These are phyloP conservation scores for Apoda limacodes DNA, from an alignment of 2,888 invertebrate genomes.

Conservation along the genomic window DNA sequence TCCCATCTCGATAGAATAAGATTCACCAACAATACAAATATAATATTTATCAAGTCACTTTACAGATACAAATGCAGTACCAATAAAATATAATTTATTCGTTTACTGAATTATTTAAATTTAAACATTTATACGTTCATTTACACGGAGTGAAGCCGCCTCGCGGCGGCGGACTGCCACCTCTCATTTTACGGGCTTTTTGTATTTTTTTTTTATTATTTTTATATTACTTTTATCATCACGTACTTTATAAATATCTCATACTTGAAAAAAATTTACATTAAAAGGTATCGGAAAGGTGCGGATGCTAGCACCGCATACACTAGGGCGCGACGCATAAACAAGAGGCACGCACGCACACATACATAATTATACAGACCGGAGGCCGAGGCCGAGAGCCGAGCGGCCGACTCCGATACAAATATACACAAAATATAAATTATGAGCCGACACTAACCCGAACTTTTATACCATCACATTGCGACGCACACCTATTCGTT, in stretches of 20 bases:
- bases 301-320: conserved; percentile 20
- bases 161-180: conserved; percentile 8
- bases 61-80: conserved; percentile 63
- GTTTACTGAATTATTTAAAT: conserved; percentile 59
- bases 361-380: conserved; percentile 20
- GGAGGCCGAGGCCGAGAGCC: conserved; percentile 3
- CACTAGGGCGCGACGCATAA: conserved; percentile 25
- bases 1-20: conserved; percentile 58
- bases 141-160: conserved; percentile 42
- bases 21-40: conserved; percentile 66
- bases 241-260: conserved; percentile 68
- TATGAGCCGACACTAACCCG: conserved; percentile 44
- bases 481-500: conserved; percentile 59
- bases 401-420: conserved; percentile 19
- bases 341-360: conserved; percentile 33
- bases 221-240: conserved; percentile 44
- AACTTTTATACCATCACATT: conserved; percentile 45
- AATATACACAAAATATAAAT: conserved; percentile 49
- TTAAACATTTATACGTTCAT: conserved; percentile 43
- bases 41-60: conserved; percentile 59
- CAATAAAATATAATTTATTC: conserved; percentile 66
- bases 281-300: conserved; percentile 9
- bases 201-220: too few relatives aligned
- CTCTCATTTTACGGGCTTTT: conserved; percentile 16
- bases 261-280: conserved; percentile 55